Conservation (phyloP, 2,888 invertebrate genomes). For the Dinocampus coccinellae region DNA sequence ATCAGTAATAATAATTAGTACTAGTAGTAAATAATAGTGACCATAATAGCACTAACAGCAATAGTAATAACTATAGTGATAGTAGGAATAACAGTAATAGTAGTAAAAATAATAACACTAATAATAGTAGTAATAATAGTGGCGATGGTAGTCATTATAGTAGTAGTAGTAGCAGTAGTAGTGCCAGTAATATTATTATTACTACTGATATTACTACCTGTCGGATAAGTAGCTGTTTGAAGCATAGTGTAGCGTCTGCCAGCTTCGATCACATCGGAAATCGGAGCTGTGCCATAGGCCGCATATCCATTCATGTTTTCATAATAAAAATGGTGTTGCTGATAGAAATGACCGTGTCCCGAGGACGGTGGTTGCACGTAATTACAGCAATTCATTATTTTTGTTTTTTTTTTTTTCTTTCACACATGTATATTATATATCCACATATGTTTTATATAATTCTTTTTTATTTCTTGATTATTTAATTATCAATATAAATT, state of each 20-base stretch:
- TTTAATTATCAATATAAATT: neutral
- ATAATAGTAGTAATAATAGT: too few relatives aligned
- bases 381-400: slow-evolving; percentile 65
- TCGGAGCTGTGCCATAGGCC: slow-evolving; percentile 53
- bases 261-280: slow-evolving; percentile 59
- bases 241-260: slow-evolving; percentile 60
- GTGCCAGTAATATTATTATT: neutral
- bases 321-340: slow-evolving; percentile 63
- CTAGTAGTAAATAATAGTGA: too few relatives aligned
- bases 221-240: slow-evolving; percentile 62
- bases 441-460: neutral
- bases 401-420: slow-evolving; percentile 16
- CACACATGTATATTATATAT: neutral
- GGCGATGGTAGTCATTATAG: too few relatives aligned
- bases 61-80: too few relatives aligned
- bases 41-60: too few relatives aligned
- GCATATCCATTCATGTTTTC: slow-evolving; percentile 59
- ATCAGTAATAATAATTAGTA: too few relatives aligned
- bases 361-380: slow-evolving; percentile 65
- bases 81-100: too few relatives aligned
- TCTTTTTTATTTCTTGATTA: neutral
- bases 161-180: too few relatives aligned
- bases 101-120: too few relatives aligned
- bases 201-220: slow-evolving; percentile 55
- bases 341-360: slow-evolving; percentile 60